A percentile compares a stretch with the other conserved stretches of the same genome.
Conservation (phyloP, 2,888 invertebrate genomes). For the Thymelicus acteon region DNA sequence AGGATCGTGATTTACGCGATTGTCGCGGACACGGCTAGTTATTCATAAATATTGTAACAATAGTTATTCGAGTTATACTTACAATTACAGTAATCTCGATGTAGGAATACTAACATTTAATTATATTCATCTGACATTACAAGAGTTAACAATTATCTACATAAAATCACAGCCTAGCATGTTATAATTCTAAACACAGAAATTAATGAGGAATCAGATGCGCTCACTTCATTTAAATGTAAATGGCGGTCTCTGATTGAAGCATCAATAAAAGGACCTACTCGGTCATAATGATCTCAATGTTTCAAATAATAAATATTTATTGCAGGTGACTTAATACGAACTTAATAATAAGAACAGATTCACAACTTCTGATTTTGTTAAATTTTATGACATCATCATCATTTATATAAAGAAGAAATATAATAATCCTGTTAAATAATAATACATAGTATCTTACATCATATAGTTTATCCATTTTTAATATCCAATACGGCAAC, state of each 20-base stretch:
- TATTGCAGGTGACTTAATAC: constrained; percentile 7
- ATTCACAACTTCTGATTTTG: not conserved
- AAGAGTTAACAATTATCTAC: not conserved
- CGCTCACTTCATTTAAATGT: constrained; percentile 26
- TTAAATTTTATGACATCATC: not conserved
- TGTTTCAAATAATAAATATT: constrained; percentile 14
- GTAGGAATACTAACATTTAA: too few relatives aligned
- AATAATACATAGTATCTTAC: too few relatives aligned
- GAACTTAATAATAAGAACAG: not conserved
- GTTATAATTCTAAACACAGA: constrained; percentile 17
- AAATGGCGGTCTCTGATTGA: constrained; percentile 14
- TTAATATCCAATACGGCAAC: too few relatives aligned
- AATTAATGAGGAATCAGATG: constrained; percentile 23
- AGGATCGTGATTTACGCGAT: too few relatives aligned
- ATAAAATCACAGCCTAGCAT: not conserved
- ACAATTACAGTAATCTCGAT: too few relatives aligned
- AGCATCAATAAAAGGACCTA: constrained; percentile 3
- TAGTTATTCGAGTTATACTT: too few relatives aligned
- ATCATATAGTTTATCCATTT: too few relatives aligned
- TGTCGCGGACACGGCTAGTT: too few relatives aligned
- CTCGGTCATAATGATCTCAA: constrained; percentile 20
- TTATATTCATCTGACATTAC: not conserved
- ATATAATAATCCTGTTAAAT: too few relatives aligned
- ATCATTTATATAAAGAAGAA: not conserved
- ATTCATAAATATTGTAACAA: too few relatives aligned